These are phyloP conservation scores for Anolis carolinensis DNA, from an alignment of 2,113 vertebrate species.

Conservation along the genomic window DNA sequence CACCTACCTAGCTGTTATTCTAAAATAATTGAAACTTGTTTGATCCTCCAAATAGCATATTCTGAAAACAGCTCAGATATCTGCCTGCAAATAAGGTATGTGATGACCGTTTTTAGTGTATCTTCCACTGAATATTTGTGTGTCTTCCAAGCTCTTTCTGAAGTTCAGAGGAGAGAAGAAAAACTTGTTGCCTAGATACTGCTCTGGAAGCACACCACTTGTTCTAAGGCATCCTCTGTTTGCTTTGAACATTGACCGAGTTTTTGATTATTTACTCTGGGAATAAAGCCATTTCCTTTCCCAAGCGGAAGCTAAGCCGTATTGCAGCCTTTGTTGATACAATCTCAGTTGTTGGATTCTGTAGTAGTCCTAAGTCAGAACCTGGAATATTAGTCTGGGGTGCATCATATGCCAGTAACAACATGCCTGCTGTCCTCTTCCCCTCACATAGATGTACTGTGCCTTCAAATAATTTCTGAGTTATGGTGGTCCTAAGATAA, in stretches of 20 bases:
- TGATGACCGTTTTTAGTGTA: neutral
- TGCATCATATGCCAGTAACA: no score
- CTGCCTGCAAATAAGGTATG: neutral
- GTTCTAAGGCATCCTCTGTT: neutral
- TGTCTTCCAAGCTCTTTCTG: neutral
- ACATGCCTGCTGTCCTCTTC: no score
- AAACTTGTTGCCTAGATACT: conserved; percentile 4
- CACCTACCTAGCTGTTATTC: neutral
- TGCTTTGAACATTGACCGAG: neutral
- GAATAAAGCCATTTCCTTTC: neutral
- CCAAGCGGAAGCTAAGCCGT: no score
- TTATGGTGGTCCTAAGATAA: no score
- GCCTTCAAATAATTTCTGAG: no score
- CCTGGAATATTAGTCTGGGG: neutral
- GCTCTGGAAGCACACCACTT: neutral
- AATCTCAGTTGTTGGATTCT: neutral
- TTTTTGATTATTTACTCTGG: neutral
- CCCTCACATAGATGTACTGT: no score
- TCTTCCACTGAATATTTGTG: neutral
- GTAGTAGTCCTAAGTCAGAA: neutral
- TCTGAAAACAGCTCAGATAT: neutral
- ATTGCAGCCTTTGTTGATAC: neutral
- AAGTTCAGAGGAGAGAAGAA: neutral
- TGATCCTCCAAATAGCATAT: neutral
- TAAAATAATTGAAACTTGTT: neutral